Conservation (phyloP, 2,888 invertebrate species). For the Achlya flavicornis region DNA sequence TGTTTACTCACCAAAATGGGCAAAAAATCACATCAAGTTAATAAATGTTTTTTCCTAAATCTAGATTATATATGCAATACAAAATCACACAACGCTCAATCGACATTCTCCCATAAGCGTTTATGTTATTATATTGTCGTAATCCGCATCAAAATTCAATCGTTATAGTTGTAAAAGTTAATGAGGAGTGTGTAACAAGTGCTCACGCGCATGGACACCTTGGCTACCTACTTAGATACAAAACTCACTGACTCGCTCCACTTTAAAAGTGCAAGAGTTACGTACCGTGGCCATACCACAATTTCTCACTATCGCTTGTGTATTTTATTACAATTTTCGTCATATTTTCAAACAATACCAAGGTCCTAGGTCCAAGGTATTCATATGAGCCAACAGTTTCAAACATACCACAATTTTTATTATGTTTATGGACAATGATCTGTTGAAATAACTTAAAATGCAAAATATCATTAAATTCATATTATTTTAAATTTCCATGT, state of each 20-base stretch:
- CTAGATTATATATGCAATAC: background rate
- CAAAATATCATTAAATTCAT: too few species aligned
- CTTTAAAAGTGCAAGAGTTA: background rate
- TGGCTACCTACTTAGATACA: background rate
- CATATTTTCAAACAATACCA: background rate
- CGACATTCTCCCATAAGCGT: background rate
- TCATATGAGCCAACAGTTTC: background rate
- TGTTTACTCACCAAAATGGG: too few species aligned
- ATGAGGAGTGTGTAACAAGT: conserved; percentile 5
- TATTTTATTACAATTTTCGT: background rate
- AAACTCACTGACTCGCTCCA: background rate
- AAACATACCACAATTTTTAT: background rate
- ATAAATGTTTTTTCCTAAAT: background rate
- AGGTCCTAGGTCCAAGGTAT: background rate
- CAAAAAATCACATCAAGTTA: too few species aligned
- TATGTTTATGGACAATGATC: too few species aligned
- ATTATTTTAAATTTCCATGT: too few species aligned
- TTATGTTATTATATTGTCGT: background rate
- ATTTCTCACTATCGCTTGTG: background rate
- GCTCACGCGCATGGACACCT: background rate
- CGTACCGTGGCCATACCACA: background rate
- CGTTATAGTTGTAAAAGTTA: background rate
- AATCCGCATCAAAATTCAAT: background rate
- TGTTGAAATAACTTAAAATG: too few species aligned
- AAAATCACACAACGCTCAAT: background rate